These are phyloP conservation scores for Yponomeuta malinellus DNA, from an alignment of 2,888 invertebrate genomes.

Conservation along the genomic window DNA sequence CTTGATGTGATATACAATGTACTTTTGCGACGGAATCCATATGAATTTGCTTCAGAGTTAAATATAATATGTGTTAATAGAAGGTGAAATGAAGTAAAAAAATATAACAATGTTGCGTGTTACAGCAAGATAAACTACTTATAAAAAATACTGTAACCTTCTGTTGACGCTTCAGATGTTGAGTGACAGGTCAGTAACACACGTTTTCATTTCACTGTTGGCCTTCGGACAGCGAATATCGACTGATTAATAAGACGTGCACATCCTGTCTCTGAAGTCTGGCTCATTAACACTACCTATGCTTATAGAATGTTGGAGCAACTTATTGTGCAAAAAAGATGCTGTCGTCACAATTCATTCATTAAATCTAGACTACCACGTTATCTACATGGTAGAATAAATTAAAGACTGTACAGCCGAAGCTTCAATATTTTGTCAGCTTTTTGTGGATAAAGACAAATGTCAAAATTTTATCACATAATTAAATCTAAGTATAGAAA, in stretches of 20 bases:
- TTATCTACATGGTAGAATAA: neutral
- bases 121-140: no score
- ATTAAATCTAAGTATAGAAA: no score
- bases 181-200: slow-evolving; percentile 16
- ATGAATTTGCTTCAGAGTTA: no score
- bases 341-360: slow-evolving; percentile 1
- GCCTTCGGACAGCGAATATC: slow-evolving; percentile 11
- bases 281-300: slow-evolving; percentile 23
- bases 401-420: neutral
- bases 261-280: slow-evolving; percentile 22
- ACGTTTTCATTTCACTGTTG: slow-evolving; percentile 14
- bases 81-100: no score
- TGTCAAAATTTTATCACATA: neutral
- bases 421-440: neutral
- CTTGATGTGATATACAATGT: no score
- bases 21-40: no score
- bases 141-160: neutral
- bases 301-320: slow-evolving; percentile 11
- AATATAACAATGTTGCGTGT: no score
- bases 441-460: neutral
- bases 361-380: neutral
- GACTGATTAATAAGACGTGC: slow-evolving; percentile 18
- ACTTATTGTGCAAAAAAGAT: neutral
- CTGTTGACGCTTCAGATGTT: neutral
- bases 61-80: no score